Percentiles rank a stretch among this genome's conserved stretches.
Conservation (phyloP, 2,113 vertebrate species). For the Papio anubis region DNA sequence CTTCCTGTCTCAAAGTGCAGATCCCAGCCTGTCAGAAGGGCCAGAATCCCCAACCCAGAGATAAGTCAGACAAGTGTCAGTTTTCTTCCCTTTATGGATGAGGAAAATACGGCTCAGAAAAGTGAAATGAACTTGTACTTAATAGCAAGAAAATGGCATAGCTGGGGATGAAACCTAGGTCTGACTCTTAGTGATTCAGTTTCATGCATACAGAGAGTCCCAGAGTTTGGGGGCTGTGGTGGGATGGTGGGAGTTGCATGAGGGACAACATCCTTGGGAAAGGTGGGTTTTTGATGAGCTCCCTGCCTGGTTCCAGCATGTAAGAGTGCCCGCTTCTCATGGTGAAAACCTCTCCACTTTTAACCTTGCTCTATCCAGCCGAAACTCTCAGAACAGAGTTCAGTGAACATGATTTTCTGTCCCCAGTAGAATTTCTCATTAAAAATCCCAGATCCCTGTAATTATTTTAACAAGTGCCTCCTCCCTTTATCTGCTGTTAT, state of each 20-base stretch:
- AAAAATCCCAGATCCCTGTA: background rate
- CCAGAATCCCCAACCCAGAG: background rate
- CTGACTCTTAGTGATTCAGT: background rate
- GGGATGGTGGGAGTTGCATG: background rate
- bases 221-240: background rate
- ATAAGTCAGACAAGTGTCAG: background rate
- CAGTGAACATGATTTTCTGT: background rate
- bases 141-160: background rate
- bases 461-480: background rate
- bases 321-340: rapidly evolving
- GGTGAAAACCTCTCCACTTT: background rate
- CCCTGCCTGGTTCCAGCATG: background rate
- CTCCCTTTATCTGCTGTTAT: background rate
- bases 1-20: background rate
- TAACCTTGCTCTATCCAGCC: background rate
- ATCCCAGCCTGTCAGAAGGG: background rate
- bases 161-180: background rate
- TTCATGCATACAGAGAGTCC: background rate
- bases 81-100: background rate
- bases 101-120: background rate
- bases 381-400: background rate
- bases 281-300: background rate
- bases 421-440: background rate
- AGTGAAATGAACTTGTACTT: background rate
- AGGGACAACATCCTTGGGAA: background rate